A percentile compares a stretch with the other conserved stretches of the same genome.
Conservation (phyloP, 2,113 vertebrate species). For the Sceloporus tristichus region DNA sequence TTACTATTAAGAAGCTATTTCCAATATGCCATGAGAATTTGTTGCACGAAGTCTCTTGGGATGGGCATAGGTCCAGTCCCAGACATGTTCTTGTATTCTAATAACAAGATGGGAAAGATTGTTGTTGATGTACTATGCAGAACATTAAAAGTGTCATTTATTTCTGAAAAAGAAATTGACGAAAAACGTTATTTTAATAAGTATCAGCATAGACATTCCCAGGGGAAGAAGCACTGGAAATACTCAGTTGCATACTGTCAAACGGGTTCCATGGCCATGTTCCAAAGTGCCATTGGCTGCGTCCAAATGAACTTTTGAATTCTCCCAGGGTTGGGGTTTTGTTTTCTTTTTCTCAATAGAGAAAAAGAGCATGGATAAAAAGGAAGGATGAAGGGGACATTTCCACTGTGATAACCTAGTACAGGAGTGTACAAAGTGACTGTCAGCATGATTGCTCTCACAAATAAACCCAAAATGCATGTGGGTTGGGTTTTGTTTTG, state of each 20-base stretch:
- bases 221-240: slow-evolving; percentile 28
- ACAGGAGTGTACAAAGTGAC: neutral
- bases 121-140: slow-evolving; percentile 10
- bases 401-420: neutral
- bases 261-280: slow-evolving; percentile 17
- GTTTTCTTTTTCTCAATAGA: neutral
- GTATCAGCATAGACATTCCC: slow-evolving; percentile 32
- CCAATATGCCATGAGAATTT: slow-evolving; percentile 46
- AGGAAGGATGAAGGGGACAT: neutral
- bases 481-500: too few species aligned
- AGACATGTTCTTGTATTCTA: neutral
- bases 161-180: slow-evolving; percentile 22
- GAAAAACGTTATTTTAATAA: slow-evolving; percentile 28
- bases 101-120: slow-evolving; percentile 27
- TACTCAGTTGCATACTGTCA: neutral
- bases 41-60: slow-evolving; percentile 27
- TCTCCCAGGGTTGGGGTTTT: slow-evolving; percentile 24
- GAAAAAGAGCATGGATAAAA: slow-evolving; percentile 3
- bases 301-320: slow-evolving; percentile 31
- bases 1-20: slow-evolving; percentile 36
- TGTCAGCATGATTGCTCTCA: neutral
- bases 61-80: slow-evolving; percentile 18
- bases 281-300: slow-evolving; percentile 26
- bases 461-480: neutral
- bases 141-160: slow-evolving; percentile 18